A percentile compares a stretch with the other conserved stretches of the same genome.
These are phyloP conservation scores for Tineola bisselliella DNA, from an alignment of 2,888 invertebrate species.

Conservation along the genomic window DNA sequence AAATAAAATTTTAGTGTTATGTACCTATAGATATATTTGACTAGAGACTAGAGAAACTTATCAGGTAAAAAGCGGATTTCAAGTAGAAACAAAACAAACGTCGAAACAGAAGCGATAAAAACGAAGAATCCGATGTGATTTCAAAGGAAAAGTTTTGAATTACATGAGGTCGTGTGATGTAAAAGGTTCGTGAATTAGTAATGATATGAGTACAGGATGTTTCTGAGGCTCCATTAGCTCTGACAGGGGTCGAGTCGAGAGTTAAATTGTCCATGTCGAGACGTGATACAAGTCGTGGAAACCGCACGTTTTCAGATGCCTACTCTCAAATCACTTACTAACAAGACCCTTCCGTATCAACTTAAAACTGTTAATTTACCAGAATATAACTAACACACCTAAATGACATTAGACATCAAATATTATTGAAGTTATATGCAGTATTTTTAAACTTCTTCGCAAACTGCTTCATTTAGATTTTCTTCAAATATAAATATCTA, in stretches of 20 bases:
- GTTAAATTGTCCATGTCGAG: background rate
- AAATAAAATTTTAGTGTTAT: too few species aligned
- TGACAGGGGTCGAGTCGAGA: background rate
- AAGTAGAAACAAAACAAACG: background rate
- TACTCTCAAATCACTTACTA: background rate
- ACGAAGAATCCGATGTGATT: background rate
- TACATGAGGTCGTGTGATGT: background rate
- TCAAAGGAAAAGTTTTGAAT: background rate
- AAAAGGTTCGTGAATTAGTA: background rate
- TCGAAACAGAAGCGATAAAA: background rate
- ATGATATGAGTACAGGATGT: background rate
- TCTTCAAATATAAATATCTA: too few species aligned
- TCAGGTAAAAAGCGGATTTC: background rate
- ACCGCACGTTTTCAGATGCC: background rate
- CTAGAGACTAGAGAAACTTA: background rate
- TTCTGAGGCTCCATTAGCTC: background rate
- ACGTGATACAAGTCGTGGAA: background rate
- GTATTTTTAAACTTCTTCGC: too few species aligned
- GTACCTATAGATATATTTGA: too few species aligned
- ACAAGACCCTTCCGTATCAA: background rate
- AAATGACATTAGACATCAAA: too few species aligned
- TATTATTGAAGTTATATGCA: too few species aligned
- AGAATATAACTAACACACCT: too few species aligned
- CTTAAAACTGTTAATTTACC: background rate
- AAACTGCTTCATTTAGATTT: too few species aligned